phyloP scores from a whole-genome alignment of 2,888 invertebrate species.

The Hesperia comma region DNA sequence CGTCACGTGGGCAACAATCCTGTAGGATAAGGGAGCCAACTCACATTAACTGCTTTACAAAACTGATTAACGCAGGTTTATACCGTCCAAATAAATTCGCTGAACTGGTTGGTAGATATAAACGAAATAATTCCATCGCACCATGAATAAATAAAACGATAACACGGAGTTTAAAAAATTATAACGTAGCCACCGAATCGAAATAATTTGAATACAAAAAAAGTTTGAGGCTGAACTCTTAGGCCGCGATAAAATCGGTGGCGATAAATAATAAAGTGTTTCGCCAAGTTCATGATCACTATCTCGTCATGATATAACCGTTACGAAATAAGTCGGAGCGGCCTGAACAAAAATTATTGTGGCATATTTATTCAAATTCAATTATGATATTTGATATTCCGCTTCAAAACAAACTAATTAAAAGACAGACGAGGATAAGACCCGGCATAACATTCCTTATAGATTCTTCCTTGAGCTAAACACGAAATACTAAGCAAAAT shows the following conservation, averaged over 20 bases:
- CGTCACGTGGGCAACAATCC: conserved; percentile 31
- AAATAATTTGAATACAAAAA: not conserved
- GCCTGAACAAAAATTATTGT: not conserved
- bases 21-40: not conserved
- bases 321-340: conserved; percentile 19
- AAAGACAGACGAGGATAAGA: not conserved
- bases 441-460: not conserved
- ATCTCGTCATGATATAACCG: conserved; percentile 25
- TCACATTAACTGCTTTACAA: not conserved
- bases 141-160: not conserved
- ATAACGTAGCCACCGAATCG: not conserved
- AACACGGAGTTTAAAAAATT: no score
- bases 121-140: no score
- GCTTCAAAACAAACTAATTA: not conserved
- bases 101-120: no score
- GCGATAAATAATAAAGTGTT: conserved; percentile 30
- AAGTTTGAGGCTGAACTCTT: not conserved
- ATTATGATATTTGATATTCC: no score
- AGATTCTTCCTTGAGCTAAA: no score
- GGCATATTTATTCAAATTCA: not conserved
- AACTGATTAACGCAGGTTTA: no score
- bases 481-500: no score
- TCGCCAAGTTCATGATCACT: conserved; percentile 34
- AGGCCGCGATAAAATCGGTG: conserved; percentile 16
- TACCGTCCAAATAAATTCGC: no score